Base-by-base conservation (phyloP, 2,888 invertebrate genomes). In the Epirrita christyi region DNA sequence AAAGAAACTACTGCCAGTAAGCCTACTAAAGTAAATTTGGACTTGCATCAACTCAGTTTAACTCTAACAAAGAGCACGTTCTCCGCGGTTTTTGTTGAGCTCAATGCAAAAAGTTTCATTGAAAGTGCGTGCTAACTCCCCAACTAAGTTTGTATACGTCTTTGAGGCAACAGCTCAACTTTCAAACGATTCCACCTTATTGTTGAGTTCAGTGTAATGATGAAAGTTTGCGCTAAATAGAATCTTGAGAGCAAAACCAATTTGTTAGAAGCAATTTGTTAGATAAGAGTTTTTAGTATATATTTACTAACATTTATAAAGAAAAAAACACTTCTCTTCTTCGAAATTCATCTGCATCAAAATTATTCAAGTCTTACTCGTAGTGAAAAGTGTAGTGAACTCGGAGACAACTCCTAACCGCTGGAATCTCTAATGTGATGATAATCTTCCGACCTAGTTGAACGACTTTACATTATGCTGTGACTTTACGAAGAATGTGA, bases 81-180 rank as follows among this genome's bases (percentile, higher is more conserved):
- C 13, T 15, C 11, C 47, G 54, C 43, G 61, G 57, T 54, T 56
- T 54, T 47, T 55, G 45, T 49, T 48, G 29, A 36, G 43, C 54
- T 43, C 49, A 55, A 60, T 56, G 45, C 60, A 53, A 56, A 54
- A 61, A 57, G 43, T 61, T 61, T 54, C 40, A 54, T 36, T 34
- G 52, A 51, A 61, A 61, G 61, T 57, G 61, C 61, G 61, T 61
- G 61, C 38, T 51, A 50, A 59, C 54, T 46, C 27, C 46, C 36
- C 11, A 53, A 44, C 54, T 49, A 48, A 57, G 50, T 57, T 61
- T 44, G 46, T 51, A 38, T 45, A 38, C 42, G 47, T 28, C 44
- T 49, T 54, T 52, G 49, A 50, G 54, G 40, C 42, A 32, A 38
- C 56, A 40, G n/a, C 37, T 37, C 42, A 52, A 52, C 47, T 55